Conservation (phyloP, 2,113 vertebrate genomes). For the Podarcis muralis region DNA sequence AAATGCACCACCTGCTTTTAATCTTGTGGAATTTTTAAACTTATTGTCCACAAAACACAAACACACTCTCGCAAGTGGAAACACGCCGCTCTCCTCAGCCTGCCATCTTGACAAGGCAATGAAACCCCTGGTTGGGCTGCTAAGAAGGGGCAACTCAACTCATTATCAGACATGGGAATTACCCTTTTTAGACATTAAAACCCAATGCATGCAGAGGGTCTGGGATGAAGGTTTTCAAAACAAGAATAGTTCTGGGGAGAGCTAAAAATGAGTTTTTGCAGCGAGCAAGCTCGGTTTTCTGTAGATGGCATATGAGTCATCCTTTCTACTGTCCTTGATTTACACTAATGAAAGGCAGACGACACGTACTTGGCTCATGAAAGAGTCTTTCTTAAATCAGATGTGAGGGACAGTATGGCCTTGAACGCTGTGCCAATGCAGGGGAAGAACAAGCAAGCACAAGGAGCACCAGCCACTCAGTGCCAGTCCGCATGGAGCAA, state of each 20-base stretch:
- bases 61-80: not conserved
- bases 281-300: not conserved
- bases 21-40: not conserved
- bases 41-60: not conserved
- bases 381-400: not conserved
- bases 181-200: not conserved
- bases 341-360: slow-evolving; percentile 6
- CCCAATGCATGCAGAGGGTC: not conserved
- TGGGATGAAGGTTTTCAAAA: not conserved
- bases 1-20: not conserved
- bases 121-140: not conserved
- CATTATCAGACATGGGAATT: not conserved
- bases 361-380: slow-evolving; percentile 11
- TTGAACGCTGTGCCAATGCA: not conserved
- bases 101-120: not conserved
- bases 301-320: slow-evolving; percentile 1
- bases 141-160: not conserved
- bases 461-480: not conserved
- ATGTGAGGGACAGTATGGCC: slow-evolving; percentile 3
- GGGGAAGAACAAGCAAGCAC: not conserved
- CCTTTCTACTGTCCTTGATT: not conserved
- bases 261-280: not conserved
- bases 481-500: not conserved
- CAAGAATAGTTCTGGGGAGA: not conserved
- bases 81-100: not conserved